Base-by-base conservation (phyloP, 2,797 vertebrate genomes). In the Sarcoramphus papa region DNA sequence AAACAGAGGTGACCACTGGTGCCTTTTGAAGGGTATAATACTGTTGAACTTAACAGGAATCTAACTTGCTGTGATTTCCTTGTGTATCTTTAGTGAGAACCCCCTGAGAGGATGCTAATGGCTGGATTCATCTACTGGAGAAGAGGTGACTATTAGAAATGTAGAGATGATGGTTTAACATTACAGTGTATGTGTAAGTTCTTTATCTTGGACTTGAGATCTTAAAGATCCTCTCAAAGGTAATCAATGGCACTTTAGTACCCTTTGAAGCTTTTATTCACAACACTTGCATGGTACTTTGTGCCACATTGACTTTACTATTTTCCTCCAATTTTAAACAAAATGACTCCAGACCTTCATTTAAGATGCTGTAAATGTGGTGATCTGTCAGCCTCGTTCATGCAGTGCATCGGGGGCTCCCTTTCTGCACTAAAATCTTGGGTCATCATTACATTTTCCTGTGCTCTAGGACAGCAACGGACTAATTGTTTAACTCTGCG, bases 181-280 rank as follows among this genome's bases (percentile, higher is more conserved):
- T 78, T 92, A 92, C 67, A 60, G 67, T 33, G 25, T 40, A 62
- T 65, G 11, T 85, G 31, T 45, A 78, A 83, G 76, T 79, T 69
- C 90, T 93, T 96, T 90, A 84, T 88, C 73, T 87, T 40, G 70
- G 92, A 64, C 80, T 88, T 40, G 62, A 93, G 88, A 93, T 82
- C n/a, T 96, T 93, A 90, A 93, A 96, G 91, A 90, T 76, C 76
- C 85, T 92, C 90, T 97, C 91, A 92, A 88, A 96, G 73, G 82
- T 90, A 97, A 97, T 95, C 94, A 94, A 94, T 96, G 95, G 70
- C 88, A 95, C 97, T 97, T 97, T 91, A 96, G 89, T 91, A 57
- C 59, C 63, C 92, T 96, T 94, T 96, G 93, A 97, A 97, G 94
- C 79, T 92, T 95, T 96, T 95, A 92, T 95, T 96, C 73, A 78